Conservation (phyloP, 2,888 invertebrate species). For the Hirtodrosophila confusa region DNA sequence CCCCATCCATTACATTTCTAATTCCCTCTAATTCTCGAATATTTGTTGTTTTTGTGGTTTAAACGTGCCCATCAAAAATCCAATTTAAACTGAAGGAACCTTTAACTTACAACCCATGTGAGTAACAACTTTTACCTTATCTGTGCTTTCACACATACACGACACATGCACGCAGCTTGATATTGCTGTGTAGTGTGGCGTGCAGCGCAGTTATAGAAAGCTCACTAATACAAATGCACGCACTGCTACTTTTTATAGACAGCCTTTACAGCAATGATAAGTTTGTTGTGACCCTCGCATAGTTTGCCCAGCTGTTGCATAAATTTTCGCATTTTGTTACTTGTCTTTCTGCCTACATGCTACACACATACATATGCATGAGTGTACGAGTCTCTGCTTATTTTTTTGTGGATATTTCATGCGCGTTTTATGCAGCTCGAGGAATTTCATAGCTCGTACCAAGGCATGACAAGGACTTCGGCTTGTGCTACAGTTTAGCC, state of each 20-base stretch:
- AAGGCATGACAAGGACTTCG: slow-evolving; percentile 56
- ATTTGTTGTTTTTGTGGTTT: no score
- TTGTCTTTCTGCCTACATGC: slow-evolving; percentile 26
- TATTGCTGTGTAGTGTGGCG: background rate
- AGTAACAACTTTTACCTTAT: no score
- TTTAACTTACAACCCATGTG: no score
- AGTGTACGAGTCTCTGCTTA: slow-evolving; percentile 13
- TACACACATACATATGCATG: background rate
- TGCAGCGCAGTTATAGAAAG: slow-evolving; percentile 1
- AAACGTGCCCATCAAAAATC: no score
- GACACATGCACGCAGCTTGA: background rate
- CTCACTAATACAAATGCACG: background rate
- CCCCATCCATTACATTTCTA: no score
- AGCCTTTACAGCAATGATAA: background rate
- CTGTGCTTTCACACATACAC: slow-evolving; percentile 1
- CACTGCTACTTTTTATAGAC: background rate
- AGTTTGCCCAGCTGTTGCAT: slow-evolving; percentile 73
- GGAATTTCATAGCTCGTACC: slow-evolving; percentile 59
- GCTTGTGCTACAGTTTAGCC: slow-evolving; percentile 28
- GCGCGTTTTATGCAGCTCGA: slow-evolving; percentile 69
- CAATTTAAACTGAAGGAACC: no score
- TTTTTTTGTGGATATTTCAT: slow-evolving; percentile 53
- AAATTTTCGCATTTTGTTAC: slow-evolving; percentile 67
- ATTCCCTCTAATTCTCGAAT: no score
- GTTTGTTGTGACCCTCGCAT: slow-evolving; percentile 50